Evolutionary conservation across 23 tunicate genomes (phyloP), one percentile per base, ranked within the genome.

Genomic region (Trididemnum miniatum): DNA sequence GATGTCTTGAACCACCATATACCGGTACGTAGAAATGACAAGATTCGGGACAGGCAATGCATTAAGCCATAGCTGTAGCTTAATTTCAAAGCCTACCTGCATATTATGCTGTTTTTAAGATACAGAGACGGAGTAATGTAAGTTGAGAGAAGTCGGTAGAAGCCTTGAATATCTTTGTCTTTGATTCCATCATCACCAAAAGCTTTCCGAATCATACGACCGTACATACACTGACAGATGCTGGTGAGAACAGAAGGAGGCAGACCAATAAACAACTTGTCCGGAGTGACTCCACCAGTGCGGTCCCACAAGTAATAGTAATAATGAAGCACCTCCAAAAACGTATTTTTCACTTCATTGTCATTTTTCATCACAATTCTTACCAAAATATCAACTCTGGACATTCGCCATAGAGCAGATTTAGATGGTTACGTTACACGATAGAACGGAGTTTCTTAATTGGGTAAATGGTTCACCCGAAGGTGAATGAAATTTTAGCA

Each of bases 231-330:
- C 65, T 93, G 98, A 32, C 98, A 93, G 9, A 93, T 85, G 60
- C 88, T 93, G 2, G 98, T 88, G 25, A 86, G 89, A 0, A 93
- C 30, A 0, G 93, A 84, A 1, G 93, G 93, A 0, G 98, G 98
- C 24, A 93, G 80, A n/a, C 90, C 90, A 34, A 65, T 38, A 1
- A 93, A 71, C 34, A 93, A 40, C 57, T 81, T 34, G 50, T 80
- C 91, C n/a, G 98, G 98, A 31, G 80, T 84, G 0, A 93, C 98
- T 49, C 98, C 98, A 26, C 80, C 78, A 0, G 98, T 93, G 51
- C 98, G 79, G 38, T 93, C 87, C 98, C 98, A 93, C 59, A 93
- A 65, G 65, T 88, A 93, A 71, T 77, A 85, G 77, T 93, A 93
- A 81, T 88, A 93, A 40, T 84, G 51, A 0, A 88, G 34, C 23